Evolutionary conservation across 2,113 vertebrate species (phyloP), one percentile per base, ranked within the genome.

Genomic region (Seriola rivoliana): DNA sequence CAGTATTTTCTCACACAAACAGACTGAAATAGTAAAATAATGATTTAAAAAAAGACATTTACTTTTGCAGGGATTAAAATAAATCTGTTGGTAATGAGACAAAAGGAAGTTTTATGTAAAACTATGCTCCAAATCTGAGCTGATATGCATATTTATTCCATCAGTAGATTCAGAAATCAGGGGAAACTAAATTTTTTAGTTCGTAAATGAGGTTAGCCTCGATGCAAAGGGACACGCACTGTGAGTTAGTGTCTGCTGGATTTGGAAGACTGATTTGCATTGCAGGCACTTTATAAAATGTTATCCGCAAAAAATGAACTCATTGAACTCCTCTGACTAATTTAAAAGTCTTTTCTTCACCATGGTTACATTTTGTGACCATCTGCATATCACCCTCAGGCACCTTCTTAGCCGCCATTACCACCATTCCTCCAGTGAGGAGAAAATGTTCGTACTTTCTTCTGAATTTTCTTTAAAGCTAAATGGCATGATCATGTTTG

Each of bases 201-300:
- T 84, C 19, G 58, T 34, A 82, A 77, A 76, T 29, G 10, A 78
- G 55, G 34, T 70, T 70, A 23, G 40, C 12, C 17, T 40, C 70
- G n/a, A 65, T 72, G 55, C 4, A 36, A 71, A 76, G 17, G 40
- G 57, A 44, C 38, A 14, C 2, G 17, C 3, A 32, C 23, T 40
- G 1, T 25, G 50, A 77, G 48, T 38, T 50, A 5, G 54, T 34
- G 44, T 80, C 44, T 62, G 54, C 66, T 71, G 16, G 14, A 52
- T 78, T 72, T 75, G 50, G 40, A 75, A 57, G 25, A 64, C 64
- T 72, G 21, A 79, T 79, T 82, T 76, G 23, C 40, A 80, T 81
- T 23, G 44, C 25, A 77, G 7, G n/a, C 9, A 0, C 23, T 75
- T 64, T 52, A 52, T 42, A 70, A 78, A 86, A 62, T 77, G 36